phyloP scores from a whole-genome alignment of 2,888 invertebrate species.

The Pelosia muscerda region DNA sequence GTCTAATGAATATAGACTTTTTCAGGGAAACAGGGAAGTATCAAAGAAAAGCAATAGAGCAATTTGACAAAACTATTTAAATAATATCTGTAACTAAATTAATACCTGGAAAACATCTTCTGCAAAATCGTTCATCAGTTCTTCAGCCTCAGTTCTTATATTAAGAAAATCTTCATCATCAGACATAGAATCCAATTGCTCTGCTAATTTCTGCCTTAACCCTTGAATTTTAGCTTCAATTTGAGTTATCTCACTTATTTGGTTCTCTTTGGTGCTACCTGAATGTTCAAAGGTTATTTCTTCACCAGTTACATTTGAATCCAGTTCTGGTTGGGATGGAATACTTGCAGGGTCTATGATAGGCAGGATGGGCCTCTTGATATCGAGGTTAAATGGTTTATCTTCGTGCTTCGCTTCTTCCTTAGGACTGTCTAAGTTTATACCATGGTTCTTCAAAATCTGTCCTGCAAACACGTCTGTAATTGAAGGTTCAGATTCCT shows the following conservation, averaged over 20 bases:
- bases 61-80: background rate
- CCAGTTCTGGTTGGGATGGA: constrained; percentile 55
- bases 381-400: constrained; percentile 61
- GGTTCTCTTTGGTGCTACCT: constrained; percentile 61
- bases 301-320: constrained; percentile 54
- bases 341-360: constrained; percentile 81
- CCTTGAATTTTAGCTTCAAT: constrained; percentile 89
- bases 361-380: constrained; percentile 74
- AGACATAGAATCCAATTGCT: constrained; percentile 85
- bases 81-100: background rate
- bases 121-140: constrained; percentile 83
- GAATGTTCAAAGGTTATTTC: constrained; percentile 31
- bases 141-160: constrained; percentile 88
- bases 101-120: constrained; percentile 81
- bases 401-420: constrained; percentile 64
- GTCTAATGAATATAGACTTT: too few species aligned
- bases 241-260: constrained; percentile 77
- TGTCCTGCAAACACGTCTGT: constrained; percentile 89
- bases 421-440: constrained; percentile 65
- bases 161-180: constrained; percentile 90
- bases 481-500: constrained; percentile 85
- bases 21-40: background rate
- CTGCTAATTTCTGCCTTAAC: constrained; percentile 76
- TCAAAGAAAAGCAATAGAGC: background rate
- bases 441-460: constrained; percentile 84